A percentile compares a stretch with the other conserved stretches of the same genome.
These are phyloP conservation scores for Montipora capricornis DNA, from an alignment of 64 coral and sea anemone genomes.

Conservation along the genomic window DNA sequence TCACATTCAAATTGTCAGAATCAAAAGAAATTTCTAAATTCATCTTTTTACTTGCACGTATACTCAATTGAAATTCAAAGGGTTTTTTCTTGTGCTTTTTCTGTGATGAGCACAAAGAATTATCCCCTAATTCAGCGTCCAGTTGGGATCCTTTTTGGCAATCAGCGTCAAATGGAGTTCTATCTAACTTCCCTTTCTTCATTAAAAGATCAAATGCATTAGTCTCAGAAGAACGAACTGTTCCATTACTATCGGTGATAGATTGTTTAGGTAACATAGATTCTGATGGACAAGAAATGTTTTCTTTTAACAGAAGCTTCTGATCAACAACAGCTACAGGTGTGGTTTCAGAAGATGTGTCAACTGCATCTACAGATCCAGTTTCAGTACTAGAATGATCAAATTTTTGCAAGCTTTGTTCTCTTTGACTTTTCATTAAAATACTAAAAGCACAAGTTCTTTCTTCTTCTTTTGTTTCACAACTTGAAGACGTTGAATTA, in stretches of 20 bases:
- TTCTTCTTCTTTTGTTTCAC: not conserved
- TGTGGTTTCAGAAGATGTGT: not conserved
- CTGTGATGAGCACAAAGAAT: not conserved
- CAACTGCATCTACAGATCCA: not conserved
- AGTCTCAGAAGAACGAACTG: not conserved
- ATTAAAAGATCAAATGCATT: slow-evolving; percentile 45
- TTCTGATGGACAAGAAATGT: not conserved
- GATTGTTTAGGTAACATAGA: not conserved
- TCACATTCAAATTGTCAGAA: not conserved
- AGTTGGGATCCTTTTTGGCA: not conserved
- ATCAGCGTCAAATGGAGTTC: not conserved
- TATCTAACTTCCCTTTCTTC: slow-evolving; percentile 4
- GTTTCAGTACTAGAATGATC: not conserved
- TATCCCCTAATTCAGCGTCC: not conserved
- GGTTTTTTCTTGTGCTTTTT: slow-evolving; percentile 29
- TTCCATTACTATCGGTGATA: not conserved
- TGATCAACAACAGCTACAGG: not conserved
- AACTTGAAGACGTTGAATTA: not conserved
- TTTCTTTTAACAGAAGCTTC: not conserved
- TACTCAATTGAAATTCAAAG: slow-evolving; percentile 44
- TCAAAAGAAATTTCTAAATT: not conserved
- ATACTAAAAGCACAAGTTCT: slow-evolving; percentile 26
- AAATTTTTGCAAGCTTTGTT: not conserved
- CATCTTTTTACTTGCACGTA: slow-evolving; percentile 11
- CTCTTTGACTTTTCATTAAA: slow-evolving; percentile 48